These are phyloP conservation scores for Odocoileus virginianus DNA, from an alignment of 2,113 vertebrate species.

Conservation along the genomic window DNA sequence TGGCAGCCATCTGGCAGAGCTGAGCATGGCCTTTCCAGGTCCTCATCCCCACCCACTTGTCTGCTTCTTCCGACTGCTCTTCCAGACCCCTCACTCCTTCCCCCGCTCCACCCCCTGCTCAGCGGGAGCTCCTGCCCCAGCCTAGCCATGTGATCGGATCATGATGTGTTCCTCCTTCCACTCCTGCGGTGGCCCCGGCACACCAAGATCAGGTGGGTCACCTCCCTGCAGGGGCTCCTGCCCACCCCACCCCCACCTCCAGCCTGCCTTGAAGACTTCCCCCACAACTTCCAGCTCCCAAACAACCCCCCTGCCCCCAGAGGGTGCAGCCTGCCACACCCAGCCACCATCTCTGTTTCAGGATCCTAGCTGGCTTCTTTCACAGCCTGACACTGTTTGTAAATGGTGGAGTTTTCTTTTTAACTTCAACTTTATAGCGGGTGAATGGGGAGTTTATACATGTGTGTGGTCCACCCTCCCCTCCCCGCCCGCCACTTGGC, in stretches of 20 bases:
- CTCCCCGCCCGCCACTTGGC: rapidly evolving
- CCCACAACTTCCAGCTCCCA: not conserved
- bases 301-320: not conserved
- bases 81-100: not conserved
- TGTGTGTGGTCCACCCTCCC: too few species aligned
- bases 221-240: not conserved
- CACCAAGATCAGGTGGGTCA: not conserved
- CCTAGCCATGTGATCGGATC: not conserved
- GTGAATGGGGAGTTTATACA: not conserved
- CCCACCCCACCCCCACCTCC: too few species aligned
- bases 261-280: not conserved
- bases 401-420: not conserved
- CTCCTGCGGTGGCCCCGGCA: not conserved
- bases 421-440: not conserved
- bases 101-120: not conserved
- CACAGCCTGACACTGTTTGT: not conserved
- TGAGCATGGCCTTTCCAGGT: not conserved
- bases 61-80: not conserved
- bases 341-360: not conserved
- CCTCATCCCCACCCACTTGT: not conserved
- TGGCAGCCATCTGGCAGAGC: not conserved
- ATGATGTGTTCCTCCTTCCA: not conserved
- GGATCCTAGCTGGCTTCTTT: not conserved
- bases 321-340: not conserved
- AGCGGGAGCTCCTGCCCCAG: not conserved